Percentiles rank a stretch among this genome's conserved stretches.
Conservation (phyloP, 2,113 vertebrate species). For the Zosterops japonicus region DNA sequence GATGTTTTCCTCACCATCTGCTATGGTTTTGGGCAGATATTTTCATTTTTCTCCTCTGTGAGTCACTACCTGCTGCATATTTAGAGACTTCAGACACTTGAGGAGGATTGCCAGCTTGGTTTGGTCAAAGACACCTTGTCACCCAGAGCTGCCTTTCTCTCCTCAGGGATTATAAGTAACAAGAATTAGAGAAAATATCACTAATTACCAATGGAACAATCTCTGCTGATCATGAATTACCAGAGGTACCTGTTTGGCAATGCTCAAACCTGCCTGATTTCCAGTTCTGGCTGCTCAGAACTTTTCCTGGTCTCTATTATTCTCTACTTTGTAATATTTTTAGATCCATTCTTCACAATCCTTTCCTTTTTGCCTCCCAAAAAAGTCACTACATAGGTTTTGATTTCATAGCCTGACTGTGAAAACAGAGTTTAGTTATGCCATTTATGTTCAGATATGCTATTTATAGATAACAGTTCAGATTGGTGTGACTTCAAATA, state of each 20-base stretch:
- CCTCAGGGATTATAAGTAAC: not conserved
- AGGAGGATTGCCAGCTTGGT: not conserved
- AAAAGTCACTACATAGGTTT: not conserved
- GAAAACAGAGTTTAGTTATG: not conserved
- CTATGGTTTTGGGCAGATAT: not conserved
- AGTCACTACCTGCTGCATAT: not conserved
- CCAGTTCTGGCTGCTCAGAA: not conserved
- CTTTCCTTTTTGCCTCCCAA: not conserved
- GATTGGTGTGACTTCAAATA: not conserved
- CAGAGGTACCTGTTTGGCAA: not conserved
- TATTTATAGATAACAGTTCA: not conserved
- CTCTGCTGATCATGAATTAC: not conserved
- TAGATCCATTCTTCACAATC: not conserved
- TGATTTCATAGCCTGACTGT: not conserved
- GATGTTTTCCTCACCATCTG: slow-evolving; percentile 18
- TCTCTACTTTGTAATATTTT: not conserved
- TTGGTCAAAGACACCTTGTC: not conserved
- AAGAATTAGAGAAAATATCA: not conserved
- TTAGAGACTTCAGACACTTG: not conserved
- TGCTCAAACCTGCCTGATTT: not conserved
- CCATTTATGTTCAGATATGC: too few species aligned
- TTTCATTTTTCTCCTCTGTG: not conserved
- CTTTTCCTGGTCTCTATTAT: not conserved
- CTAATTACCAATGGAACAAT: not conserved
- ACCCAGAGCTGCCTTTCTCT: not conserved